phyloP scores from a whole-genome alignment of 2,113 vertebrate species.

The Lagopus leucura region DNA sequence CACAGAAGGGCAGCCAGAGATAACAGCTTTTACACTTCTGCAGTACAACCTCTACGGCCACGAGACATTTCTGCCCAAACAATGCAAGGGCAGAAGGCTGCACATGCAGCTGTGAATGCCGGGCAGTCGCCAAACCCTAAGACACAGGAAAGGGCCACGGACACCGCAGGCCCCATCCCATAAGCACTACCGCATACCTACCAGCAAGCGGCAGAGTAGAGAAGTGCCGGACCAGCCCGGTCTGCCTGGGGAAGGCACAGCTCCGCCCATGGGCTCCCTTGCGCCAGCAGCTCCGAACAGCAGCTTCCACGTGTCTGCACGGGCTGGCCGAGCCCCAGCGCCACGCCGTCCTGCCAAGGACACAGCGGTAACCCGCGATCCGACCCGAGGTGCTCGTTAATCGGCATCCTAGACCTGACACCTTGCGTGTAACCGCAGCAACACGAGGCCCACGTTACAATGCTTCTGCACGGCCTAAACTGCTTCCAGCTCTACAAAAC shows the following conservation, averaged over 20 bases:
- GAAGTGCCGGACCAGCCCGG: neutral
- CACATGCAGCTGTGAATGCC: accelerated
- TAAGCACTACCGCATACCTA: accelerated
- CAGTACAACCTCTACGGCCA: accelerated
- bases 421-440: accelerated
- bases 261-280: neutral
- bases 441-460: accelerated
- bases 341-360: neutral
- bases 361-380: accelerated
- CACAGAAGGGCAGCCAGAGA: accelerated
- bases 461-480: no score
- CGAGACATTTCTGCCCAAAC: accelerated
- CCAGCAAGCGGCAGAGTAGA: neutral
- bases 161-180: accelerated
- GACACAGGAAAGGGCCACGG: accelerated
- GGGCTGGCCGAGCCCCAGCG: accelerated
- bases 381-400: accelerated
- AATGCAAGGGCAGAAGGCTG: accelerated
- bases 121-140: accelerated
- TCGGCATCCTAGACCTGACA: accelerated
- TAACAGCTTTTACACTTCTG: accelerated
- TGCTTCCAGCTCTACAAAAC: neutral
- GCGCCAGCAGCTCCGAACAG: neutral
- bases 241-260: neutral
- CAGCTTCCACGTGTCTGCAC: accelerated